Conservation (phyloP, 2,797 vertebrate species). For the Sphaeramia orbicularis region DNA sequence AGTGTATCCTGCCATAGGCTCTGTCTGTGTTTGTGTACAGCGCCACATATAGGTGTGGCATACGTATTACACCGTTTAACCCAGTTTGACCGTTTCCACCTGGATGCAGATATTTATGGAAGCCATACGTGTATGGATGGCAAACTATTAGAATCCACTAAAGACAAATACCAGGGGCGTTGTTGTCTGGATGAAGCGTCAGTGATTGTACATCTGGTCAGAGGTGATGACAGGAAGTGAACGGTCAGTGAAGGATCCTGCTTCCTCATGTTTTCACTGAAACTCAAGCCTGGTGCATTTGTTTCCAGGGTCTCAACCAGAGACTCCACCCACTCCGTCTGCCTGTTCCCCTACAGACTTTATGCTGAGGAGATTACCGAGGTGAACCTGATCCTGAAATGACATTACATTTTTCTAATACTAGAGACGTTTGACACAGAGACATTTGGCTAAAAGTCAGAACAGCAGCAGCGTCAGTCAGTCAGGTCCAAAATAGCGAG, state of each 20-base stretch:
- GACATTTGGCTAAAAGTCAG: constrained; percentile 40
- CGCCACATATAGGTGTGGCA: no score
- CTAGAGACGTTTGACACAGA: constrained; percentile 17
- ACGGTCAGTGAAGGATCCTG: background rate
- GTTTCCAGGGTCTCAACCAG: no score
- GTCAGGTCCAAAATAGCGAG: constrained; percentile 79
- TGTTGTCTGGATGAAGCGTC: no score
- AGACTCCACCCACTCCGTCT: background rate
- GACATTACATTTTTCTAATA: background rate
- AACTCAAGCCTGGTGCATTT: no score
- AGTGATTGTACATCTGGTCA: constrained; percentile 1
- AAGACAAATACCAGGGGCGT: no score
- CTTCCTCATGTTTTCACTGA: constrained; percentile 10
- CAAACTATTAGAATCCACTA: no score
- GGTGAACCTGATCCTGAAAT: background rate
- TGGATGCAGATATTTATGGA: no score
- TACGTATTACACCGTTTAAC: no score
- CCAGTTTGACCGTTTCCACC: no score
- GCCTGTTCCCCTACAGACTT: background rate
- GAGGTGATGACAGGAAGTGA: background rate
- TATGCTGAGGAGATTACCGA: background rate
- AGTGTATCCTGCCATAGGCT: no score
- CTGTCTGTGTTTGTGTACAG: no score
- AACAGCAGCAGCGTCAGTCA: constrained; percentile 69
- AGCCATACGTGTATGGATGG: no score